Percentiles rank a stretch among this genome's conserved stretches.
phyloP scores from a whole-genome alignment of 2,888 invertebrate species.

The Entomobrya proxima region DNA sequence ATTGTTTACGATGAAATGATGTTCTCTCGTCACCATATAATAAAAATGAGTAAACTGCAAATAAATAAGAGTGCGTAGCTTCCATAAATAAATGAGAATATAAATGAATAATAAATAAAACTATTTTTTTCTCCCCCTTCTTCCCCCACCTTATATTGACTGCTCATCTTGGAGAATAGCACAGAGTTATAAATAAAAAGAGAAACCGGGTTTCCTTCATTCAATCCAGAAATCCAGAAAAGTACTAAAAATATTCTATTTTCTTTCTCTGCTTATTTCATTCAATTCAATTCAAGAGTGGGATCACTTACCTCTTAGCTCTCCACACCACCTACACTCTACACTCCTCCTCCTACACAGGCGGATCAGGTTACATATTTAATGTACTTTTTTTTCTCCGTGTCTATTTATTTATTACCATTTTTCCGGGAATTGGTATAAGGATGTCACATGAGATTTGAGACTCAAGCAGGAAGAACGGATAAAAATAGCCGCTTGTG shows the following conservation, averaged over 20 bases:
- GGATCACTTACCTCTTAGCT: too few species aligned
- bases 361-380: not conserved
- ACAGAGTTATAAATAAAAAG: too few species aligned
- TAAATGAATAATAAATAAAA: slow-evolving; percentile 29
- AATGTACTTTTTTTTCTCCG: slow-evolving; percentile 2
- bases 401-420: slow-evolving; percentile 39
- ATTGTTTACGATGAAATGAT: too few species aligned
- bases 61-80: slow-evolving; percentile 20
- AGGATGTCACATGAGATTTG: slow-evolving; percentile 54
- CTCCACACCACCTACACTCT: not conserved
- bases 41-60: not conserved
- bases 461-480: slow-evolving; percentile 23
- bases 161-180: too few species aligned
- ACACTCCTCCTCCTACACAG: too few species aligned
- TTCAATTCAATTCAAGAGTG: too few species aligned
- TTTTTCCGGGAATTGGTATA: slow-evolving; percentile 11
- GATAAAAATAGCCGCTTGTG: not conserved
- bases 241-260: too few species aligned
- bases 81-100: slow-evolving; percentile 23
- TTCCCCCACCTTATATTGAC: not conserved
- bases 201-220: too few species aligned
- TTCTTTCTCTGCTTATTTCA: too few species aligned
- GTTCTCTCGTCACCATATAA: not conserved
- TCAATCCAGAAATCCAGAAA: too few species aligned
- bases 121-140: not conserved